phyloP scores from a whole-genome alignment of 1,140 invertebrate genomes.

The Chionoecetes opilio region DNA sequence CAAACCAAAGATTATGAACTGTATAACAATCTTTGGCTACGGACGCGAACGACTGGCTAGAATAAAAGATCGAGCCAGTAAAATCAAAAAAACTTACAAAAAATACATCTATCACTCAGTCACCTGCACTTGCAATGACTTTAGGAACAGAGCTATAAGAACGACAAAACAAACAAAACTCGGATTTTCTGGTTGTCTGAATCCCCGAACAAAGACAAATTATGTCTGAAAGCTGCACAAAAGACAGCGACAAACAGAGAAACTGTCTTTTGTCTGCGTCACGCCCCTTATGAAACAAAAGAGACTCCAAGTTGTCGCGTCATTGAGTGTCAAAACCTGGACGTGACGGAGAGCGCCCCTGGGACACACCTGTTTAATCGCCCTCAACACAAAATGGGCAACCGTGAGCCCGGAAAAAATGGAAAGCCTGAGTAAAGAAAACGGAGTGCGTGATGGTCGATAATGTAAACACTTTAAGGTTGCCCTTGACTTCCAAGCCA shows the following conservation, averaged over 20 bases:
- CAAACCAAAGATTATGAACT: too few relatives aligned
- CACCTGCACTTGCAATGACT: too few relatives aligned
- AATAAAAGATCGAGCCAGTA: too few relatives aligned
- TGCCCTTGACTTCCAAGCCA: neutral
- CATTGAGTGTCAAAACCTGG: slow-evolving; percentile 18
- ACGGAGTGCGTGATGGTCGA: slow-evolving; percentile 5
- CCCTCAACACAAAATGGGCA: neutral
- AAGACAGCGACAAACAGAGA: neutral
- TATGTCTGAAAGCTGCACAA: too few relatives aligned
- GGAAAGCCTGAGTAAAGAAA: neutral
- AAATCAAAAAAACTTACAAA: too few relatives aligned
- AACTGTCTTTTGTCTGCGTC: neutral
- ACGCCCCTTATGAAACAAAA: slow-evolving; percentile 28
- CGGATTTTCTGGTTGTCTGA: too few relatives aligned
- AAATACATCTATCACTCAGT: too few relatives aligned
- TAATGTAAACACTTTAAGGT: neutral
- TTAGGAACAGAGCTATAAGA: too few relatives aligned
- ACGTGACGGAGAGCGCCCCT: neutral
- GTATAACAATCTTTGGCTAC: too few relatives aligned
- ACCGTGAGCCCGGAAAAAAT: neutral
- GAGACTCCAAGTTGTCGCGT: neutral
- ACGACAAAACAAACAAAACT: too few relatives aligned
- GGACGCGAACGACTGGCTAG: too few relatives aligned
- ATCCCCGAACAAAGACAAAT: too few relatives aligned
- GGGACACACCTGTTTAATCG: neutral